Conservation (phyloP, 2,888 invertebrate species). For the Fissipunctia ypsillon region DNA sequence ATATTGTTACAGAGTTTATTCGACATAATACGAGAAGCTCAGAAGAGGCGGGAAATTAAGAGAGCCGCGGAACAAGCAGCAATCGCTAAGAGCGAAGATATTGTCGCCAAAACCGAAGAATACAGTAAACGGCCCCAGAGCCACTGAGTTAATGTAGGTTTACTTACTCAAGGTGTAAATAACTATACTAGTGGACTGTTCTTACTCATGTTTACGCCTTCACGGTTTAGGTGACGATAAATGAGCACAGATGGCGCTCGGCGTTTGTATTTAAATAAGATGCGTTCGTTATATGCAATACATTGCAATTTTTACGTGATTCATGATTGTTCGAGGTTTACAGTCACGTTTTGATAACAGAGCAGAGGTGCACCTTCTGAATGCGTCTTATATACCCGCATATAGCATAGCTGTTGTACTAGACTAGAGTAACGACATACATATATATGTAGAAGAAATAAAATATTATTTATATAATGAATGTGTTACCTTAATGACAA, state of each 20-base stretch:
- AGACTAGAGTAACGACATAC: slow-evolving; percentile 58
- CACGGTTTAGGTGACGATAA: slow-evolving; percentile 73
- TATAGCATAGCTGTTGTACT: slow-evolving; percentile 67
- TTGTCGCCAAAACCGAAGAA: slow-evolving; percentile 75
- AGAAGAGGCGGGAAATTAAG: slow-evolving; percentile 83
- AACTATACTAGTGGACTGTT: slow-evolving; percentile 54
- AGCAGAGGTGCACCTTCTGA: slow-evolving; percentile 27
- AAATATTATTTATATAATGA: slow-evolving; percentile 59
- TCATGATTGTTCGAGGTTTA: slow-evolving; percentile 13
- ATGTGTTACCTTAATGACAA: slow-evolving; percentile 84
- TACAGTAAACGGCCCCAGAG: slow-evolving; percentile 82
- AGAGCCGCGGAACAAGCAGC: slow-evolving; percentile 76
- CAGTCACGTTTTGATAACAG: slow-evolving; percentile 19
- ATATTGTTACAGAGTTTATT: slow-evolving; percentile 83
- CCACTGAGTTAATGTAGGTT: slow-evolving; percentile 74
- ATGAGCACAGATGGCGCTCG: slow-evolving; percentile 73
- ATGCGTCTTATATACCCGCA: slow-evolving; percentile 34
- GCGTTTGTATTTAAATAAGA: slow-evolving; percentile 62
- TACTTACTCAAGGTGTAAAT: slow-evolving; percentile 68
- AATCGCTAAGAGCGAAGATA: slow-evolving; percentile 79
- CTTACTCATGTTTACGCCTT: slow-evolving; percentile 61
- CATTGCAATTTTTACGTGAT: slow-evolving; percentile 11
- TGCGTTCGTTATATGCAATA: slow-evolving; percentile 45
- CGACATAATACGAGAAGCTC: slow-evolving; percentile 86
- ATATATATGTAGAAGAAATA: slow-evolving; percentile 64